Evolutionary conservation across 2,113 vertebrate genomes (phyloP).

Genomic region (Dasyurus viverrinus): DNA sequence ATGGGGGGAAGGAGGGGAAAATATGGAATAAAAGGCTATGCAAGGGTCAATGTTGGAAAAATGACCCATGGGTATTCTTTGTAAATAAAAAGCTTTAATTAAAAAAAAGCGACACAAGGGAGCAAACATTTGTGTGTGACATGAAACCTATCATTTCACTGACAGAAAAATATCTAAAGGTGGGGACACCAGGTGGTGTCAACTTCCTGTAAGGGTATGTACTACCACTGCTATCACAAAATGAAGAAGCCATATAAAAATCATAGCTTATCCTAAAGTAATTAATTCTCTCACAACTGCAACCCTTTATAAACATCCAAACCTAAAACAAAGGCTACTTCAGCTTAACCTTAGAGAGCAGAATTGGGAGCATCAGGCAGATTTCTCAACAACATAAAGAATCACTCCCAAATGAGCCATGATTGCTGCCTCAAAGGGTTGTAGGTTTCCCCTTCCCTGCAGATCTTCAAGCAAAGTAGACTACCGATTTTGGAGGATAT

Average conservation of each 20-base stretch:
- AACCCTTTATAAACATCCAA: background rate
- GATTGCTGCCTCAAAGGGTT: background rate
- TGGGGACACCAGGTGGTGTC: too few species aligned
- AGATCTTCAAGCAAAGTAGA: background rate
- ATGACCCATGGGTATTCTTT: too few species aligned
- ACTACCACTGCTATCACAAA: background rate
- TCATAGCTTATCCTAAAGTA: background rate
- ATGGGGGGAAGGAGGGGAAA: too few species aligned
- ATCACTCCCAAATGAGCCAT: background rate
- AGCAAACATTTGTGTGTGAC: background rate
- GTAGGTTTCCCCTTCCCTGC: background rate
- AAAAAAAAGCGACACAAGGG: too few species aligned
- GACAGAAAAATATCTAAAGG: background rate
- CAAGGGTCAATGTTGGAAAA: too few species aligned
- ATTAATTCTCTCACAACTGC: background rate
- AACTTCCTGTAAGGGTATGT: too few species aligned
- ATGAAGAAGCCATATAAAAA: background rate
- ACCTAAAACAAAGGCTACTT: background rate
- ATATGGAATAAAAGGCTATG: too few species aligned
- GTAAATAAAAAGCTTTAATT: too few species aligned
- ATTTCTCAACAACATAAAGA: background rate
- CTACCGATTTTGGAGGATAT: background rate
- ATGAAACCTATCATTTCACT: background rate
- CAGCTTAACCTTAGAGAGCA: background rate
- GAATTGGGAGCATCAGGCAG: background rate